phyloP scores from a whole-genome alignment of 2,113 vertebrate species.

The Oreochromis tanganicae region DNA sequence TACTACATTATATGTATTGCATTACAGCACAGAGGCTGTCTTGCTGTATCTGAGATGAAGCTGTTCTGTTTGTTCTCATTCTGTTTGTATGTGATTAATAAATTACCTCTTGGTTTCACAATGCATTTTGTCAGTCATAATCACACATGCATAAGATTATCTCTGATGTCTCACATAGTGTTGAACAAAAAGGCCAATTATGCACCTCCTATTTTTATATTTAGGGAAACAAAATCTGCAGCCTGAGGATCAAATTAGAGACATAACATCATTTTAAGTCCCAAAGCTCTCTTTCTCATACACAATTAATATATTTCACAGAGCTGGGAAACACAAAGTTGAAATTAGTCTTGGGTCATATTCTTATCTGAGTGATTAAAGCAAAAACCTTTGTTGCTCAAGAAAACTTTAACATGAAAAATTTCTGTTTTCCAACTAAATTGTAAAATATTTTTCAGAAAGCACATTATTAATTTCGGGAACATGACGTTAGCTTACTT shows the following conservation, averaged over 20 bases:
- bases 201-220: neutral
- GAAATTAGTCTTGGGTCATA: neutral
- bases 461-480: neutral
- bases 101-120: neutral
- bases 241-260: neutral
- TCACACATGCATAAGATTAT: neutral
- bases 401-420: neutral
- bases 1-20: neutral
- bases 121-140: neutral
- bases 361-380: neutral
- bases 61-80: neutral
- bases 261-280: neutral
- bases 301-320: neutral
- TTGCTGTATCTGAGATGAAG: neutral
- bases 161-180: neutral
- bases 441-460: neutral
- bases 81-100: neutral
- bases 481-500: neutral
- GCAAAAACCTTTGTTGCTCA: neutral
- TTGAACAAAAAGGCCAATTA: neutral
- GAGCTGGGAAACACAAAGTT: neutral
- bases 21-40: neutral
- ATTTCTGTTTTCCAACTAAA: neutral
- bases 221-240: neutral
- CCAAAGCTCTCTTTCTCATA: neutral